These are phyloP conservation scores for Adelognathus sp. DNA, from an alignment of 2,888 invertebrate genomes.

Conservation along the genomic window DNA sequence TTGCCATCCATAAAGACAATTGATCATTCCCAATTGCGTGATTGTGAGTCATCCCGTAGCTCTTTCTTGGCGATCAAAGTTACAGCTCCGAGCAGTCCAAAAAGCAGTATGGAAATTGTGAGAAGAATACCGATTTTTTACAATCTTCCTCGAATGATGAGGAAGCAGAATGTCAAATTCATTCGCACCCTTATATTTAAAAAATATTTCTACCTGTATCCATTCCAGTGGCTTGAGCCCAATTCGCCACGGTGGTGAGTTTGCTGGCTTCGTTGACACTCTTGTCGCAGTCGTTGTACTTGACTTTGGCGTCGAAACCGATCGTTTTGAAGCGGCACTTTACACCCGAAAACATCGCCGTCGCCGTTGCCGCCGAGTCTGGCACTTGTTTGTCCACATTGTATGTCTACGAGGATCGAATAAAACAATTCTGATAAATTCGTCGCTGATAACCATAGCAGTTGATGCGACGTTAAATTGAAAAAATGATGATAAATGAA, in stretches of 20 bases:
- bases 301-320: constrained; percentile 82
- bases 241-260: constrained; percentile 82
- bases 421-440: constrained; percentile 31
- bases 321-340: constrained; percentile 84
- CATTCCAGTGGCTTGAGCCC: constrained; percentile 84
- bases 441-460: neutral
- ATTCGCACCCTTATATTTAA: too few species aligned
- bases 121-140: too few species aligned
- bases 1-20: too few species aligned
- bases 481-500: too few species aligned
- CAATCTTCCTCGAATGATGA: too few species aligned
- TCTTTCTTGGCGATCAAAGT: too few species aligned
- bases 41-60: neutral
- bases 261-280: constrained; percentile 73
- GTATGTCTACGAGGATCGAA: constrained; percentile 83
- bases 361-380: constrained; percentile 88
- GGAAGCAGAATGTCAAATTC: too few species aligned
- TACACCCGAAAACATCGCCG: constrained; percentile 85
- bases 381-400: constrained; percentile 87
- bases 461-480: too few species aligned
- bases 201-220: constrained; percentile 82
- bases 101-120: too few species aligned
- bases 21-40: neutral
- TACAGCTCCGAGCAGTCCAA: too few species aligned
- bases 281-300: constrained; percentile 80